Evolutionary conservation across 2,797 vertebrate genomes (phyloP), one percentile per base, ranked within the genome.

Genomic region (Lindbergichthys nudifrons): DNA sequence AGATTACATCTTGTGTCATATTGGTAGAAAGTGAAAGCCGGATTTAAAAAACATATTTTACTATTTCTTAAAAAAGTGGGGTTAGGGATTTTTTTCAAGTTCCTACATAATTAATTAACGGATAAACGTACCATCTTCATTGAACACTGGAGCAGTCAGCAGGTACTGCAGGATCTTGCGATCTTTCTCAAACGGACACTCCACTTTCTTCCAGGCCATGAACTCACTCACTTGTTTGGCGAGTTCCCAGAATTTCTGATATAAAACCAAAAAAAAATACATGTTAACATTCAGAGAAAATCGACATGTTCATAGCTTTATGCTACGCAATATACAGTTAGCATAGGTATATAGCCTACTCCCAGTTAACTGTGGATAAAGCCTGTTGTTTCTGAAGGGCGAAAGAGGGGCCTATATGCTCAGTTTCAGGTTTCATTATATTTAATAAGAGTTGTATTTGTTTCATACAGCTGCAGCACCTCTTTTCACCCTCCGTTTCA

Each of bases 161-260:
- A 99, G 94, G 74, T 98, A 96, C 79, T 97, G 96, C 70, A 98
- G 89, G 83, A 98, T 95, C 89, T 96, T 97, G 70, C 96, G 94
- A 67, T 98, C 97, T 80, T 95, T 96, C 85, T 98, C 97, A 59
- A 98, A 99, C 0, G 97, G 98, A 87, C 97, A 98, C 81, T 98
- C 96, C 54, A 97, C 96, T 71, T 97, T 96, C 86, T 96, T 97
- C 97, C 98, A 99, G 0, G 94, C 95, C 96, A 98, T 97, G 81
- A 99, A 97, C 81, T 99, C 97, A 30, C 95, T 96, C 79, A 99
- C 96, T 91, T 97, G 97, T 82, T 97, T 98, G 82, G 97, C 96
- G 54, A 99, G 30, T 79, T 98, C 97, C 97, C 97, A 98, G 90
- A 98, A 98, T 96, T 98, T 99, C 98, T 95, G 76, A 50, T 80